Percentiles rank a stretch among this genome's conserved stretches.
Evolutionary conservation across 2,113 vertebrate species (phyloP).

Genomic region (Rhea pennata): DNA sequence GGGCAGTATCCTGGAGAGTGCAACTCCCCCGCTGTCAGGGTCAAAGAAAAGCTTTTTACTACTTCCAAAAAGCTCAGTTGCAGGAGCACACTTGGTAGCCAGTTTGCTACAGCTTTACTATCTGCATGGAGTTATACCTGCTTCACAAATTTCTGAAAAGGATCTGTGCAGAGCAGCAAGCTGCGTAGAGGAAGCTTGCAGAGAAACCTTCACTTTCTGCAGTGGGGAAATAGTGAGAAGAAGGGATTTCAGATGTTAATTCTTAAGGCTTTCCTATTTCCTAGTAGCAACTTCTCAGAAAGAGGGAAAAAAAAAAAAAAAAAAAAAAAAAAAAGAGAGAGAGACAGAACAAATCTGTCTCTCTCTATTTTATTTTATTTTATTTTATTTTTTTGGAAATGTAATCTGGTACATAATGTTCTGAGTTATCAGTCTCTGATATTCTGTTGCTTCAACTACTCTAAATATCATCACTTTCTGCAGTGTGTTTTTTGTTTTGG

Average conservation of each 20-base stretch:
- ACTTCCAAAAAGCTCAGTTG: background rate
- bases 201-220: background rate
- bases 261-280: background rate
- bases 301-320: background rate
- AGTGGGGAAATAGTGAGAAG: background rate
- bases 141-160: background rate
- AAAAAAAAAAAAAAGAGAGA: too few species aligned
- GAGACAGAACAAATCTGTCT: background rate
- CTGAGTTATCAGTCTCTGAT: background rate
- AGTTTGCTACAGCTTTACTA: background rate
- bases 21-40: background rate
- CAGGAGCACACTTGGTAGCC: background rate
- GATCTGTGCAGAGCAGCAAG: background rate
- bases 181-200: background rate
- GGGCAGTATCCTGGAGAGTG: background rate
- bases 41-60: background rate
- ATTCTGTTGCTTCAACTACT: background rate
- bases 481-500: too few species aligned
- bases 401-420: background rate
- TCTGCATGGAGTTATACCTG: background rate
- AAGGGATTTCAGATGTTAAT: background rate
- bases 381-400: background rate
- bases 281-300: background rate
- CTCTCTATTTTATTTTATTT: too few species aligned
- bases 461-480: slow-evolving; percentile 7